Base-by-base conservation (phyloP, 1,140 invertebrate species). In the Platyura marginata region DNA sequence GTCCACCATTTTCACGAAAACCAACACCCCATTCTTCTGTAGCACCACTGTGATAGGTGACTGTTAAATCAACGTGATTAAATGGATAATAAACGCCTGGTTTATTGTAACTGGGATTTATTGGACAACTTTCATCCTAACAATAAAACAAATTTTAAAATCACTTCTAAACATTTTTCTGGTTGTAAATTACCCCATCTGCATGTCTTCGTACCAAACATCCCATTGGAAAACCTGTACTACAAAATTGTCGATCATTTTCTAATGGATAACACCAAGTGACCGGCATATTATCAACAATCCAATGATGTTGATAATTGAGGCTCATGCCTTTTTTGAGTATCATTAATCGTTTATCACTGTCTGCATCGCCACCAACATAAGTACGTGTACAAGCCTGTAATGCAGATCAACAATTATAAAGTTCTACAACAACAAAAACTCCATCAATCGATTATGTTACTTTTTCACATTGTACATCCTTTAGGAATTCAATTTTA, bases 301-400 rank as follows among this genome's bases (percentile, higher is more conserved):
- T 91, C 92, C 93, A 98, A 65, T 98, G 93, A 65, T 98, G 94
- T 52, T 97, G 87, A 66, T 98, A 98, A 63, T 96, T 96, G n/a
- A 94, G 68, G 48, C 78, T 78, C 66, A 98, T 96, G 47, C 88
- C 93, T 65, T 84, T 84, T 57, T 84, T 84, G 40, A 98, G 64
- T 8, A 82, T 71, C 42, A 79, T 77, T 42, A 98, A 63, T 48
- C 79, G 81, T 38, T 77, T 71, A 29, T 75, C 69, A 37, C 75
- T 70, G 2, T 74, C 70, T 35, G 69, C 58, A 46, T 79, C 66
- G 5, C 69, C 69, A 3, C 68, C 71, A 29, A 67, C 66, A 55
- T 97, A 96, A 1, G 53, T 66, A 56, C 81, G 91, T 2, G 55
- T 57, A 51, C 81, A 88, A 18, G 54, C 53, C 58, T 61, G 29